Evolutionary conservation across 2,797 vertebrate genomes (phyloP), one percentile per base, ranked within the genome.

Genomic region (Sebastolobus alascanus): DNA sequence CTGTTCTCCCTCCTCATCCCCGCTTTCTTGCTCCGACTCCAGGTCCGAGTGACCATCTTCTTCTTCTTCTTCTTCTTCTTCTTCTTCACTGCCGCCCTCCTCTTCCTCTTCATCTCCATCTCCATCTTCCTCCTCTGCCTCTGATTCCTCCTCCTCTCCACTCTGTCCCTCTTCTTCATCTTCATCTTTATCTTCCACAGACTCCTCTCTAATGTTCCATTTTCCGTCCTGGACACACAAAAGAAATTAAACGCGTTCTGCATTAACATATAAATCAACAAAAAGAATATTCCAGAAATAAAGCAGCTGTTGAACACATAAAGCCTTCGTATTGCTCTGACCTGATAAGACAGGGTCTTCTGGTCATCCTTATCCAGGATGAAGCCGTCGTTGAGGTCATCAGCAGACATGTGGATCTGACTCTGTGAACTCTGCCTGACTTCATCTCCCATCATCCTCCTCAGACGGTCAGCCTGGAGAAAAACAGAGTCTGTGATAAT

Each of bases 331-430:
- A 2, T 16, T 27, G 14, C 54, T 29, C 65, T 25, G 69, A 99
- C 98, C 89, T 97, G 94, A 84, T 99, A 99, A 14, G 96, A 93
- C 22, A 99, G 93, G 8, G 97, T 92, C 79, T 82, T 94, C 31
- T 96, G 94, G 84, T 98, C 97, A 0, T 97, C 96, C 55, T 93
- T 95, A 79, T 97, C 96, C n/a, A 99, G 94, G 60, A 98, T 85
- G 78, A 99, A 99, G 55, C 97, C 96, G 1, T 99, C 98, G 2
- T 96, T 96, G 12, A 99, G 93, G 87, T 99, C 98, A 31, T 99
- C 98, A 1, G 98, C 98, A 1, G 99, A 99, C 50, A 94, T 0
- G 8, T 99, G 97, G 18, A 65, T 93, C 4, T 83, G 92, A 72
- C 77, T 95, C 87, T 91, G 94, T 2, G 60, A 38, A 0, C n/a